phyloP scores from a whole-genome alignment of 2,888 invertebrate species.

The Halictus ligatus region DNA sequence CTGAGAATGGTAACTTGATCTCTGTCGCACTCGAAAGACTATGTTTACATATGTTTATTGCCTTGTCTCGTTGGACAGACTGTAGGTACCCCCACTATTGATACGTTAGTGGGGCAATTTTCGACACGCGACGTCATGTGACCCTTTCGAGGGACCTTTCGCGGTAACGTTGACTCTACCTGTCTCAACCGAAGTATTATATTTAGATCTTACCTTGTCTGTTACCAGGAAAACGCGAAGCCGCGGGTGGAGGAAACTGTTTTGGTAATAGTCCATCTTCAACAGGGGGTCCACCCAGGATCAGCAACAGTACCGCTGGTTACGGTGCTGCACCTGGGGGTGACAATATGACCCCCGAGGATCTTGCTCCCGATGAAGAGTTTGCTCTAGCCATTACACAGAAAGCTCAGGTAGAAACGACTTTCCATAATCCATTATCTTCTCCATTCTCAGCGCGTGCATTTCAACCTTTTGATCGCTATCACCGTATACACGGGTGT shows the following conservation, averaged over 20 bases:
- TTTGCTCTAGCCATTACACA: slow-evolving; percentile 74
- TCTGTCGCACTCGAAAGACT: no score
- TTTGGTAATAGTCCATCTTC: slow-evolving; percentile 65
- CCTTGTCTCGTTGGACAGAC: background rate
- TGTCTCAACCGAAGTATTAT: background rate
- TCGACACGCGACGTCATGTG: background rate
- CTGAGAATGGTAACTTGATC: no score
- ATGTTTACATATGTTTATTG: no score
- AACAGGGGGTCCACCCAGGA: slow-evolving; percentile 61
- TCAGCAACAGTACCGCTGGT: slow-evolving; percentile 65
- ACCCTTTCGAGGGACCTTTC: background rate
- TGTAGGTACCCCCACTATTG: background rate
- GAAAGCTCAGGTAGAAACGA: slow-evolving; percentile 72
- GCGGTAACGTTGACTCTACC: background rate
- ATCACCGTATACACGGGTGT: background rate
- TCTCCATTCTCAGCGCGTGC: background rate
- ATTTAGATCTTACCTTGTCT: background rate
- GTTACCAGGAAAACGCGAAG: slow-evolving; percentile 76
- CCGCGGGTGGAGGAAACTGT: slow-evolving; percentile 69
- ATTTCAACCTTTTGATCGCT: background rate
- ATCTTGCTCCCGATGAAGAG: slow-evolving; percentile 77
- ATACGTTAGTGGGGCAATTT: no score
- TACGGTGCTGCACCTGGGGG: slow-evolving; percentile 67
- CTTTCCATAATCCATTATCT: background rate
- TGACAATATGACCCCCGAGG: slow-evolving; percentile 78